Evolutionary conservation across 1,140 invertebrate species (phyloP).

Genomic region (Trachymyrmex septentrionalis): DNA sequence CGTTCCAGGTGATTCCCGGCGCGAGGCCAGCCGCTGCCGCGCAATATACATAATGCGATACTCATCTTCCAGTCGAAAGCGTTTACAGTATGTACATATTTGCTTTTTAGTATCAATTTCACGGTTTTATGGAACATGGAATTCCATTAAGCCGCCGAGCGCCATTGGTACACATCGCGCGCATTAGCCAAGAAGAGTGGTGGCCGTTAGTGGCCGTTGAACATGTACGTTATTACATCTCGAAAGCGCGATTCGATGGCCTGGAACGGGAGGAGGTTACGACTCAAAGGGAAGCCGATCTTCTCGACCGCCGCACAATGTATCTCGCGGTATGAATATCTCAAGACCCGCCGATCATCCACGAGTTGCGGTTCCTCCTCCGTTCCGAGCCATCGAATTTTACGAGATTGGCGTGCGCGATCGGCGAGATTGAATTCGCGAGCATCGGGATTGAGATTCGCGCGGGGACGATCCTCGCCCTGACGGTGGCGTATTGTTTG

Average conservation of each 20-base stretch:
- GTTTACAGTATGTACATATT: slow-evolving; percentile 59
- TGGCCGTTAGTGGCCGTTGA: slow-evolving; percentile 54
- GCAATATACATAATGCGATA: slow-evolving; percentile 56
- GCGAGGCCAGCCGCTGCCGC: slow-evolving; percentile 27
- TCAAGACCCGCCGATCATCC: slow-evolving; percentile 9
- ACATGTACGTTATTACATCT: slow-evolving; percentile 62
- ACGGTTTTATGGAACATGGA: slow-evolving; percentile 62
- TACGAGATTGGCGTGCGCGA: slow-evolving; percentile 35
- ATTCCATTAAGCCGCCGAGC: slow-evolving; percentile 60
- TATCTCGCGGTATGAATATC: slow-evolving; percentile 53
- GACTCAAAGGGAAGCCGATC: slow-evolving; percentile 58
- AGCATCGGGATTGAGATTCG: not conserved
- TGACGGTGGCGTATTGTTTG: slow-evolving; percentile 7
- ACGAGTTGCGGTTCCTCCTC: slow-evolving; percentile 51
- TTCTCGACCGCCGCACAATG: slow-evolving; percentile 35
- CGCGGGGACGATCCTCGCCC: not conserved
- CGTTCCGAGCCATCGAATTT: slow-evolving; percentile 55
- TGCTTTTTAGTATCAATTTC: slow-evolving; percentile 61
- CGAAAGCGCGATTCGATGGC: slow-evolving; percentile 62
- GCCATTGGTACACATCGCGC: slow-evolving; percentile 54
- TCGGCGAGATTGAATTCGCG: slow-evolving; percentile 55
- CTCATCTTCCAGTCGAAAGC: slow-evolving; percentile 58
- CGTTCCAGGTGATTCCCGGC: slow-evolving; percentile 48
- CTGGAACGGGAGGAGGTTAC: slow-evolving; percentile 43
- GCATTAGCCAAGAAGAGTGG: slow-evolving; percentile 55